These are phyloP conservation scores for Mythimna ferrago DNA, from an alignment of 2,888 invertebrate species.

Conservation along the genomic window DNA sequence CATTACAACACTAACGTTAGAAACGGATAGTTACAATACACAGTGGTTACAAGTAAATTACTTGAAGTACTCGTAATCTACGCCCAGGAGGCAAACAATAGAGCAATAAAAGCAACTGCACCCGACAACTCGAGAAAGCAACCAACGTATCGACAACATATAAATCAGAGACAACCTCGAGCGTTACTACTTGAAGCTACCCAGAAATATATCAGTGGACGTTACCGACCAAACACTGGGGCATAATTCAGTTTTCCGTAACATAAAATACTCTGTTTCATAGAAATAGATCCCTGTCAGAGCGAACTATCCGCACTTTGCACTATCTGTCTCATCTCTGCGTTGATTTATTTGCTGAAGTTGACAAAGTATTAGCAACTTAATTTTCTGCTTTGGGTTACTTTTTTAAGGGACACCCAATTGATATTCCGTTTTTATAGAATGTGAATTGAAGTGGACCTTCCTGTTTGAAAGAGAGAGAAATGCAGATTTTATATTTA, in stretches of 20 bases:
- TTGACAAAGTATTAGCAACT: slow-evolving; percentile 56
- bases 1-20: slow-evolving; percentile 77
- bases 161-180: slow-evolving; percentile 84
- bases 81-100: slow-evolving; percentile 85
- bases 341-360: slow-evolving; percentile 76
- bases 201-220: slow-evolving; percentile 73
- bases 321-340: slow-evolving; percentile 74
- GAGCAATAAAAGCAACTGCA: slow-evolving; percentile 85
- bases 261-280: slow-evolving; percentile 74
- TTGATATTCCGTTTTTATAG: slow-evolving; percentile 23
- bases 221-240: slow-evolving; percentile 71
- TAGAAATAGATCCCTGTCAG: slow-evolving; percentile 60
- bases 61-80: slow-evolving; percentile 78
- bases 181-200: slow-evolving; percentile 72
- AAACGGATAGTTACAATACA: slow-evolving; percentile 77
- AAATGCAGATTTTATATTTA: too few relatives aligned
- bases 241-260: slow-evolving; percentile 76
- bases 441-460: not conserved
- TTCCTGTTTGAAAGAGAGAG: not conserved
- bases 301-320: slow-evolving; percentile 59
- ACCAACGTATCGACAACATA: slow-evolving; percentile 84
- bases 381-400: slow-evolving; percentile 49
- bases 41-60: slow-evolving; percentile 84
- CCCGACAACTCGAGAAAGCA: slow-evolving; percentile 81
- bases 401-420: slow-evolving; percentile 42